Percentiles rank a stretch among this genome's conserved stretches.
These are phyloP conservation scores for Poeciliopsis gracilis DNA, from an alignment of 2,797 vertebrate species.

Conservation along the genomic window DNA sequence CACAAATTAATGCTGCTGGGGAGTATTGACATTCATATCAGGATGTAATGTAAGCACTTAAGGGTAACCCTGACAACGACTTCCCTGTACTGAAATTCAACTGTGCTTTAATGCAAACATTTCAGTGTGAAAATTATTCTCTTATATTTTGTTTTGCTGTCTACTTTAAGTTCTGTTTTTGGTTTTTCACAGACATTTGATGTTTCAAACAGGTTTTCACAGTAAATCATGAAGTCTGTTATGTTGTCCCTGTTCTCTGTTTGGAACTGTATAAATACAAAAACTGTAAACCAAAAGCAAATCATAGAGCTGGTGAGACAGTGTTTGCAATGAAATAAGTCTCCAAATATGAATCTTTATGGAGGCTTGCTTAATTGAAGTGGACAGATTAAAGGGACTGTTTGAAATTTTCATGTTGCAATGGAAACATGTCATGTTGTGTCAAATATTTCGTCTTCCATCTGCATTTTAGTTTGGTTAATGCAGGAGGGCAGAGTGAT, in stretches of 20 bases:
- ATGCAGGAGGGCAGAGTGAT: not conserved
- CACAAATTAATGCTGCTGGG: not conserved
- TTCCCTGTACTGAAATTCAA: not conserved
- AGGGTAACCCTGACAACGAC: conserved; percentile 2
- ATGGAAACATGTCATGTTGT: not conserved
- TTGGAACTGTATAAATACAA: conserved; percentile 17
- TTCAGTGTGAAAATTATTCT: not conserved
- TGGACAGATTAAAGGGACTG: not conserved
- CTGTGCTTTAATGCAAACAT: not conserved
- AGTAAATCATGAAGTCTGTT: conserved; percentile 6
- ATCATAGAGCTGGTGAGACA: not conserved
- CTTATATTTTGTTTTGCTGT: not conserved
- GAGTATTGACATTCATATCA: not conserved
- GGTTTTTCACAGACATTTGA: conserved; percentile 3
- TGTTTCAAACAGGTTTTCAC: not conserved
- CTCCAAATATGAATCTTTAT: conserved; percentile 12
- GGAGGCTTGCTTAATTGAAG: not conserved
- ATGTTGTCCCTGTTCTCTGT: conserved; percentile 5
- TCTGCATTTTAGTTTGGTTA: not conserved
- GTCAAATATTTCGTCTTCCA: not conserved
- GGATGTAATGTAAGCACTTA: not conserved
- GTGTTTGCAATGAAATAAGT: not conserved
- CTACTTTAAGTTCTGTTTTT: not conserved
- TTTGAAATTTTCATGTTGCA: not conserved
- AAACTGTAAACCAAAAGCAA: not conserved